phyloP scores from a whole-genome alignment of 2,888 invertebrate species.

The Mystacides longicornis region DNA sequence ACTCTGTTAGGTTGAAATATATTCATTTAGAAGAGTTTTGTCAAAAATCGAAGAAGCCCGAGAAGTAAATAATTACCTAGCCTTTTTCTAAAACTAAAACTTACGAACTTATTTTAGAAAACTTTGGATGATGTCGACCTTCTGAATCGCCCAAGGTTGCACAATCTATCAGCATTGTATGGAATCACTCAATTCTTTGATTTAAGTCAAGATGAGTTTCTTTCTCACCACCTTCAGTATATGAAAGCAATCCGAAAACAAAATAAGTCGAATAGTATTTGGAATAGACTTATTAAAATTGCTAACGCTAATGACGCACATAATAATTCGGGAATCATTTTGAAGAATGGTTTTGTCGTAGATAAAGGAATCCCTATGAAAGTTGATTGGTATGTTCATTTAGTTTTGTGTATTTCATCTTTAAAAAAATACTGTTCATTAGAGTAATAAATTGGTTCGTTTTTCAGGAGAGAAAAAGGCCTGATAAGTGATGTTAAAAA shows the following conservation, averaged over 20 bases:
- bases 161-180: constrained; percentile 44
- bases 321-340: too few species aligned
- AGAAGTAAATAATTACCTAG: too few species aligned
- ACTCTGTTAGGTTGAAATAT: too few species aligned
- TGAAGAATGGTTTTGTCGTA: neutral
- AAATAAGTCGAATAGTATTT: too few species aligned
- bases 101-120: constrained; percentile 41
- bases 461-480: constrained; percentile 57
- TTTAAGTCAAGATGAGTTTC: constrained; percentile 54
- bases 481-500: constrained; percentile 60
- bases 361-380: constrained; percentile 37
- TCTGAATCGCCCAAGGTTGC: constrained; percentile 40
- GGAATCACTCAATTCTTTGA: constrained; percentile 57
- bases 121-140: constrained; percentile 43
- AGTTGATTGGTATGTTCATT: constrained; percentile 46
- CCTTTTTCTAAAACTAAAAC: too few species aligned
- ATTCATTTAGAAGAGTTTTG: too few species aligned
- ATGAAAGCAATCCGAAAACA: too few species aligned
- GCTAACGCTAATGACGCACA: too few species aligned
- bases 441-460: too few species aligned
- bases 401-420: neutral
- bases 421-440: too few species aligned
- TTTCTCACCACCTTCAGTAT: constrained; percentile 28
- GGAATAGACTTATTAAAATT: too few species aligned
- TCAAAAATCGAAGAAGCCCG: too few species aligned